Evolutionary conservation across 2,113 vertebrate genomes (phyloP).

Genomic region (Nipponia nippon): DNA sequence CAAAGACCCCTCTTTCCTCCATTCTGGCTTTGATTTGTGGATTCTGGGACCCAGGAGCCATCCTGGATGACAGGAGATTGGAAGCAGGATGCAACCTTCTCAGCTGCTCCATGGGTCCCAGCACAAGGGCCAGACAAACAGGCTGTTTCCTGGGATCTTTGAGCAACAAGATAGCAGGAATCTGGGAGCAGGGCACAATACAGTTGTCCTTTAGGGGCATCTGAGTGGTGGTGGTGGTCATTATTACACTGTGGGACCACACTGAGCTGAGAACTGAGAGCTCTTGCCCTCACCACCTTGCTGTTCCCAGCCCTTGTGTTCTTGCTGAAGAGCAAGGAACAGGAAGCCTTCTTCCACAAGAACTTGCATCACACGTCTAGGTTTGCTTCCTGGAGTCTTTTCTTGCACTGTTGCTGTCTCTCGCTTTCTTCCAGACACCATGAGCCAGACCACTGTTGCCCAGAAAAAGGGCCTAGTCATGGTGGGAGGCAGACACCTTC

Average conservation of each 20-base stretch:
- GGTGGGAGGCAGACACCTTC: not conserved
- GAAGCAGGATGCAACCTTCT: not conserved
- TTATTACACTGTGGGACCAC: not conserved
- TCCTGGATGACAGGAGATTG: not conserved
- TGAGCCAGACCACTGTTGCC: not conserved
- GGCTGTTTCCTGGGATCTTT: not conserved
- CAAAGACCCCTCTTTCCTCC: not conserved
- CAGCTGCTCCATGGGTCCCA: not conserved
- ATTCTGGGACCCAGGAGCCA: not conserved
- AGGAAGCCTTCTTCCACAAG: not conserved
- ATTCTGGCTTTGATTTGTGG: not conserved
- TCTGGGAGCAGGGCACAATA: not conserved
- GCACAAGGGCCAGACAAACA: not conserved
- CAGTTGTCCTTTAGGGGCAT: not conserved
- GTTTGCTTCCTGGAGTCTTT: not conserved
- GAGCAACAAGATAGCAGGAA: not conserved
- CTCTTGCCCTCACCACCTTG: not conserved
- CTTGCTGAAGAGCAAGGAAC: not conserved
- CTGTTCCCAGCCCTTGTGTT: not conserved
- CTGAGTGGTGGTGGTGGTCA: too few species aligned
- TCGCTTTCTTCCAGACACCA: not conserved
- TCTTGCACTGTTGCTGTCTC: not conserved
- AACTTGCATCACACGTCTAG: not conserved
- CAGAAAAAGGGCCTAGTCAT: not conserved
- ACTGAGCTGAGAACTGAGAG: not conserved